Evolutionary conservation across 2,797 vertebrate species (phyloP), one percentile per base, ranked within the genome.

Genomic region (Silurus lanzhouensis): DNA sequence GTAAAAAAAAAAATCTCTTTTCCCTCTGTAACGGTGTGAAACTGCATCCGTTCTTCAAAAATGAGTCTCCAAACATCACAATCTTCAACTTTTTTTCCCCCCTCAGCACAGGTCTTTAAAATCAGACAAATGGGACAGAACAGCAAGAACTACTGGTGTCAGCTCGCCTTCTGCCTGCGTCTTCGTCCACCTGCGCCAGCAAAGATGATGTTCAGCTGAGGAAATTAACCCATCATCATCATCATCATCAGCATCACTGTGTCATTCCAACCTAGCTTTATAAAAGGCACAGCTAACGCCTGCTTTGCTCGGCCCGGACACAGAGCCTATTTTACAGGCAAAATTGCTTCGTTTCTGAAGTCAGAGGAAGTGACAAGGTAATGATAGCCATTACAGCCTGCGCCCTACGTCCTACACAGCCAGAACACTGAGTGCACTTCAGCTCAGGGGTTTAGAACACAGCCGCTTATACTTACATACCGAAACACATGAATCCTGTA

Each of bases 191-290:
- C 38, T 46, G 1, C 1, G 22, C n/a, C 15, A n/a, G 38, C 44
- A 63, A 79, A 22, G 38, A 63, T 79, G 38, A 63, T 79, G 60
- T 63, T 63, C 77, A 79, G 38, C 77, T 80, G 78, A 66, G 60
- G 22, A 80, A 48, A 64, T 48, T 61, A 80, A 64, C 38, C 38
- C 77, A 79, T 79, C 25, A 58, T 52, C 74, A 58, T 52, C 74
- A 58, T 60, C 77, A 79, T 78, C 31, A 61, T 79, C 55, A 55
- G 55, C 71, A 25, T 74, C 12, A 6, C 75, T 31, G 78, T 64
- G 78, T 80, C 78, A 64, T 80, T 48, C 48, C 78, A 64, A 64
- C 78, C 78, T 48, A 19, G 60, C 58, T 79, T 79, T 64, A 79
- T 64, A 79, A 79, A 63, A 46, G 77, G 31, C 38, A 31, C 60